phyloP scores from a whole-genome alignment of 2,113 vertebrate genomes.

The Scopus umbretta region DNA sequence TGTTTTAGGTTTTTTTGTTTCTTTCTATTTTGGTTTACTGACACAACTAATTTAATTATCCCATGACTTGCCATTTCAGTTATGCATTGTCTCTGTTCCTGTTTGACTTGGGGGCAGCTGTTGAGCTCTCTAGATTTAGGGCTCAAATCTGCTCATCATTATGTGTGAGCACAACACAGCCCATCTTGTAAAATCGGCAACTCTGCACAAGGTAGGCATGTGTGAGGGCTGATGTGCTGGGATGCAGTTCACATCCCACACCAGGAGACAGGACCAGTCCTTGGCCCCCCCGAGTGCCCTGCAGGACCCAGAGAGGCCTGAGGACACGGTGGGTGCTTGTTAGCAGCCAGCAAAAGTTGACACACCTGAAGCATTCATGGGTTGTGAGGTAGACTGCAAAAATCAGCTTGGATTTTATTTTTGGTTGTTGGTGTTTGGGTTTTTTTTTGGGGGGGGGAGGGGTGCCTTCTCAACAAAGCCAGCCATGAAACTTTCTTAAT shows the following conservation, averaged over 20 bases:
- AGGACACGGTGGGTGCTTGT: background rate
- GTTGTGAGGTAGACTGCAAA: background rate
- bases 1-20: constrained; percentile 65
- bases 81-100: constrained; percentile 69
- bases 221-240: background rate
- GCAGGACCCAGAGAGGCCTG: background rate
- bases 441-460: no score
- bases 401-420: background rate
- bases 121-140: constrained; percentile 63
- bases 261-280: background rate
- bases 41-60: constrained; percentile 73
- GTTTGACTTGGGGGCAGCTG: constrained; percentile 67
- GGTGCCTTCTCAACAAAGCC: background rate
- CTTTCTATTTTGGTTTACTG: constrained; percentile 71
- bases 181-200: background rate
- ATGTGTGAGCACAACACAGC: constrained; percentile 9
- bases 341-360: background rate
- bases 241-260: background rate
- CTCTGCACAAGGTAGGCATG: background rate
- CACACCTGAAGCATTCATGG: background rate
- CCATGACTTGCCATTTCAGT: constrained; percentile 66
- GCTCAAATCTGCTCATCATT: constrained; percentile 58
- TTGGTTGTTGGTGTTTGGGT: no score
- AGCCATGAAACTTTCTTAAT: background rate
- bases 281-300: fast-evolving